Evolutionary conservation across 2,113 vertebrate genomes (phyloP).

Genomic region (Pao palembangensis): DNA sequence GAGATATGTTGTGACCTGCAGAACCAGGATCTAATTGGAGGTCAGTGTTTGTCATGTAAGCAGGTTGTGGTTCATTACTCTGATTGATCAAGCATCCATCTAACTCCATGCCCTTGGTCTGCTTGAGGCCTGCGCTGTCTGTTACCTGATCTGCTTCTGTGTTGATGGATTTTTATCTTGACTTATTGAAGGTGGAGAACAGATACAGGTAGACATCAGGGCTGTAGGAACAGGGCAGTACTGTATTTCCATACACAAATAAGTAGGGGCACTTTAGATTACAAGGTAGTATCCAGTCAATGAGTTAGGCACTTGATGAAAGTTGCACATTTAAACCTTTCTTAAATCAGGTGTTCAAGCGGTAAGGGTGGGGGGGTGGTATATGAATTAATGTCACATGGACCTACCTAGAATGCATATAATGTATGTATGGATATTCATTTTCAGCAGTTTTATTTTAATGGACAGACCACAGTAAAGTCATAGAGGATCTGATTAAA

Average conservation of each 20-base stretch:
- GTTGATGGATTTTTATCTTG: slow-evolving; percentile 36
- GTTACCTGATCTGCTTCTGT: slow-evolving; percentile 48
- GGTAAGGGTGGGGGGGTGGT: no score
- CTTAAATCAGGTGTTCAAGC: no score
- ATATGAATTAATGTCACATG: no score
- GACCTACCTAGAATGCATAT: no score
- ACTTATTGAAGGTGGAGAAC: slow-evolving; percentile 43
- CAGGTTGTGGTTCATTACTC: slow-evolving; percentile 63
- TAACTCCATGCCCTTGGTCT: slow-evolving; percentile 60
- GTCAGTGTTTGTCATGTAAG: slow-evolving; percentile 64
- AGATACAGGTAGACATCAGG: slow-evolving; percentile 26
- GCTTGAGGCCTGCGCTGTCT: slow-evolving; percentile 44
- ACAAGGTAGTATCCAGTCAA: neutral
- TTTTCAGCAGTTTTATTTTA: neutral
- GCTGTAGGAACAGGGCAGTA: neutral
- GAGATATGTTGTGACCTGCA: slow-evolving; percentile 32
- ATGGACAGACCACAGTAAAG: slow-evolving; percentile 1
- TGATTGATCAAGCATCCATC: slow-evolving; percentile 58
- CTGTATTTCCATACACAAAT: neutral
- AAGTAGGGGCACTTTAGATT: slow-evolving; percentile 9
- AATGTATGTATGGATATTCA: no score
- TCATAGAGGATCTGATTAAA: slow-evolving; percentile 11
- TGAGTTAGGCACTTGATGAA: no score
- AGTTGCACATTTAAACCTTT: no score
- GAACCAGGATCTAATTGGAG: slow-evolving; percentile 47